Percentiles rank a stretch among this genome's conserved stretches.
phyloP scores from a whole-genome alignment of 2,113 vertebrate species.

The Sardina pilchardus region DNA sequence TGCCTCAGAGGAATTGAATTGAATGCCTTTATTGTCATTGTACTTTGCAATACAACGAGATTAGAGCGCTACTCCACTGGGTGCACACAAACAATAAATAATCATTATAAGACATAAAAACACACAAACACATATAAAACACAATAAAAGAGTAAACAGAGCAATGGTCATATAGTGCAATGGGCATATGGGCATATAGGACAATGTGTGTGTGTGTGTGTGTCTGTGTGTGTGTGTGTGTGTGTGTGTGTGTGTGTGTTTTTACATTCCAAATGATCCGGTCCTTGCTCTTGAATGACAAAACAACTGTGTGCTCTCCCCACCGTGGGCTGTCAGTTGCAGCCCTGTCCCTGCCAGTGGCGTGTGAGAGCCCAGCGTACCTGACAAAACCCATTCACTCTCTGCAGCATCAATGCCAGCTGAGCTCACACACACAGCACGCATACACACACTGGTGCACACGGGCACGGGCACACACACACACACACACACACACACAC shows the following conservation, averaged over 20 bases:
- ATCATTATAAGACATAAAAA: too few relatives aligned
- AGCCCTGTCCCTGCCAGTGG: not conserved
- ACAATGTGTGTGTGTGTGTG: constrained; percentile 16
- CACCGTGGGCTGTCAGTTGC: not conserved
- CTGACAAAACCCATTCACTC: not conserved
- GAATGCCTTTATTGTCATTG: too few relatives aligned
- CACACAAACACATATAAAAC: too few relatives aligned
- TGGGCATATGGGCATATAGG: too few relatives aligned
- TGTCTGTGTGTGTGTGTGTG: constrained; percentile 25
- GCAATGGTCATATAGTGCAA: too few relatives aligned
- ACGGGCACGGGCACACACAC: not conserved
- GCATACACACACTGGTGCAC: not conserved
- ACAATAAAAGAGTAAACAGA: not conserved
- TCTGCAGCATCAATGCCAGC: not conserved
- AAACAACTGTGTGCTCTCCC: not conserved
- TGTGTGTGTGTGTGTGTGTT: not conserved
- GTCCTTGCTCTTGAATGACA: not conserved
- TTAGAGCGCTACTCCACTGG: too few relatives aligned
- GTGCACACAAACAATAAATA: too few relatives aligned
- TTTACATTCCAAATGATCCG: not conserved
- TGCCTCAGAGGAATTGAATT: not conserved
- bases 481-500: not conserved
- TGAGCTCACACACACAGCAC: not conserved
- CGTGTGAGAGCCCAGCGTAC: not conserved
- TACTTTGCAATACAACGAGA: too few relatives aligned